Conservation (phyloP, 2,113 vertebrate species). For the Lipophrys pholis region DNA sequence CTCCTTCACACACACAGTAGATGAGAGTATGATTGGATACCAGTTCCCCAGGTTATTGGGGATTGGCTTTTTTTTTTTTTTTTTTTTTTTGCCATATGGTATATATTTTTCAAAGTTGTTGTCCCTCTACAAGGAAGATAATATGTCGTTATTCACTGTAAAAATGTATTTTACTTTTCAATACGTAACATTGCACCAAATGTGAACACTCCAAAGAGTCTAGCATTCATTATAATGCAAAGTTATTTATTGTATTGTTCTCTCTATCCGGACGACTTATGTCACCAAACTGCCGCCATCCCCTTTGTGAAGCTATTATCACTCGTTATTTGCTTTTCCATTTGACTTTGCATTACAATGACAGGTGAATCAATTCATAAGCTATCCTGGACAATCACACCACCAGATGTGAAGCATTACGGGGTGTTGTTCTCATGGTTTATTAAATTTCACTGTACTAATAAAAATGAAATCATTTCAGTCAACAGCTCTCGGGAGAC, state of each 20-base stretch:
- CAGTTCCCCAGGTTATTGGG: slow-evolving; percentile 1
- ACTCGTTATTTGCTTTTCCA: slow-evolving; percentile 16
- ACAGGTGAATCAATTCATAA: slow-evolving; percentile 14
- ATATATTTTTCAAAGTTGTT: slow-evolving; percentile 23
- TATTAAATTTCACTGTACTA: not conserved
- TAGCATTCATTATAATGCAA: slow-evolving; percentile 6
- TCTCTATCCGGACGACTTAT: slow-evolving; percentile 8
- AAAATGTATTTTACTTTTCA: slow-evolving; percentile 36
- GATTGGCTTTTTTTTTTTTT: slow-evolving; percentile 5
- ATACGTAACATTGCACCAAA: not conserved
- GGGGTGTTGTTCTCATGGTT: not conserved
- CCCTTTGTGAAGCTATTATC: not conserved
- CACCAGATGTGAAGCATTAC: not conserved
- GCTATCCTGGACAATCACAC: not conserved
- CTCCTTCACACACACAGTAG: slow-evolving; percentile 25
- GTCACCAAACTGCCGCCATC: slow-evolving; percentile 8
- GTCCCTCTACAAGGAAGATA: not conserved
- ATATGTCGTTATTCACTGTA: slow-evolving; percentile 26
- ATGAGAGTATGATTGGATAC: slow-evolving; percentile 13
- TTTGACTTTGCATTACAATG: slow-evolving; percentile 5
- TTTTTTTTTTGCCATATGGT: slow-evolving; percentile 26
- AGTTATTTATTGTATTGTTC: slow-evolving; percentile 3
- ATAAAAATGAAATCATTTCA: not conserved
- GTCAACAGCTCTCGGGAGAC: too few species aligned
- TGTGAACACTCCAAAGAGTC: slow-evolving; percentile 1